phyloP scores from a whole-genome alignment of 2,113 vertebrate genomes.

The Chaetodon trifascialis region DNA sequence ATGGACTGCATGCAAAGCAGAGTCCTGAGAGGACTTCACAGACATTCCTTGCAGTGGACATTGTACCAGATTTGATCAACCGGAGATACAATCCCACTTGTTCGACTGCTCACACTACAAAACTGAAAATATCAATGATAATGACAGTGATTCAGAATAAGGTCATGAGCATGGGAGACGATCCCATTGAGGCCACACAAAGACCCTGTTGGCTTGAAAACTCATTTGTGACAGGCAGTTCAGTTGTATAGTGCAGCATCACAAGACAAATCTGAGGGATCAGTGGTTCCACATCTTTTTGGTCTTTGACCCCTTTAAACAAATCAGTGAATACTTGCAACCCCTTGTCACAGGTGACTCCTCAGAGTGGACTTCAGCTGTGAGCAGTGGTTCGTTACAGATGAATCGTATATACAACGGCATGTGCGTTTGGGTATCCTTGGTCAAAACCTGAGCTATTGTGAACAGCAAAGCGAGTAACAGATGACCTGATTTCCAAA shows the following conservation, averaged over 20 bases:
- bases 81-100: background rate
- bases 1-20: background rate
- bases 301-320: background rate
- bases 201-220: no score
- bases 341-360: no score
- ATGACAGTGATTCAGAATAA: background rate
- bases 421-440: no score
- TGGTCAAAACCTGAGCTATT: no score
- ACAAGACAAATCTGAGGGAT: background rate
- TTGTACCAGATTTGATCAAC: background rate
- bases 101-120: background rate
- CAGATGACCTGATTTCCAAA: no score
- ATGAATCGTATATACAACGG: no score
- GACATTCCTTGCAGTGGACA: background rate
- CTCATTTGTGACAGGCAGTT: no score
- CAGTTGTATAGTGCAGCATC: no score
- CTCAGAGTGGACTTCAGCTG: no score
- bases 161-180: background rate
- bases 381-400: no score
- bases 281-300: background rate
- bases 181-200: no score
- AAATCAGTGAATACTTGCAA: background rate
- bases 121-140: background rate
- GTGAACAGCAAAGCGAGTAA: no score
- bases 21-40: background rate